These are phyloP conservation scores for Ochotona curzoniae DNA, from an alignment of 2,113 vertebrate species.

Conservation along the genomic window DNA sequence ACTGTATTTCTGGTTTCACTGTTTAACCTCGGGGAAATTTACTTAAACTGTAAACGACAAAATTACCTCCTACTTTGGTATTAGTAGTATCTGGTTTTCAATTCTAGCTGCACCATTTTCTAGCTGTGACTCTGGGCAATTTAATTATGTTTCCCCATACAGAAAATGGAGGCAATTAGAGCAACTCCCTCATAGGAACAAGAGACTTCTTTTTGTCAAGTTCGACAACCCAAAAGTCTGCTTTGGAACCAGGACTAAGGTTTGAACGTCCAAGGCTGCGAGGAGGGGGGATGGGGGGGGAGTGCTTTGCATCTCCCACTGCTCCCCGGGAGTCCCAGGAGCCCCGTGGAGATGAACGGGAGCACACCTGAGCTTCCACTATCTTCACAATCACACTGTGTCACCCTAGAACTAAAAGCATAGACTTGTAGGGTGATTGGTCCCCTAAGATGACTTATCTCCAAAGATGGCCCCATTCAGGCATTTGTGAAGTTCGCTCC, in stretches of 20 bases:
- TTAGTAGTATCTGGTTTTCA: constrained; percentile 41
- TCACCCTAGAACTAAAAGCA: neutral
- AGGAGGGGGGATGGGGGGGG: neutral
- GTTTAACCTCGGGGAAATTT: constrained; percentile 21
- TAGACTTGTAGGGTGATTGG: neutral
- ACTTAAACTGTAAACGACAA: constrained; percentile 51
- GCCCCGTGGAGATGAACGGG: neutral
- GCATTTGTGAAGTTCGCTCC: neutral
- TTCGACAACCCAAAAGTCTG: constrained; percentile 12
- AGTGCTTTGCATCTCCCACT: neutral
- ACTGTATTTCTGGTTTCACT: constrained; percentile 23
- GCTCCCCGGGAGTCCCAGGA: neutral
- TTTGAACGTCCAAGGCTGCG: constrained; percentile 31
- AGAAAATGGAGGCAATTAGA: constrained; percentile 56
- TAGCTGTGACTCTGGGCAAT: constrained; percentile 26
- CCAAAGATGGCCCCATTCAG: neutral
- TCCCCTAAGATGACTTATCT: neutral
- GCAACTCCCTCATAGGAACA: constrained; percentile 24
- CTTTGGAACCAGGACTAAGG: constrained; percentile 35
- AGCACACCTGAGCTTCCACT: neutral
- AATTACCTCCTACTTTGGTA: constrained; percentile 38
- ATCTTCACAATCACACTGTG: neutral
- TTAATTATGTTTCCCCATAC: constrained; percentile 60
- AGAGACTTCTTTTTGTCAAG: neutral
- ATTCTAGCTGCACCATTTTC: constrained; percentile 28